These are phyloP conservation scores for Gasterosteus nipponicus DNA, from an alignment of 2,113 vertebrate species.

Conservation along the genomic window DNA sequence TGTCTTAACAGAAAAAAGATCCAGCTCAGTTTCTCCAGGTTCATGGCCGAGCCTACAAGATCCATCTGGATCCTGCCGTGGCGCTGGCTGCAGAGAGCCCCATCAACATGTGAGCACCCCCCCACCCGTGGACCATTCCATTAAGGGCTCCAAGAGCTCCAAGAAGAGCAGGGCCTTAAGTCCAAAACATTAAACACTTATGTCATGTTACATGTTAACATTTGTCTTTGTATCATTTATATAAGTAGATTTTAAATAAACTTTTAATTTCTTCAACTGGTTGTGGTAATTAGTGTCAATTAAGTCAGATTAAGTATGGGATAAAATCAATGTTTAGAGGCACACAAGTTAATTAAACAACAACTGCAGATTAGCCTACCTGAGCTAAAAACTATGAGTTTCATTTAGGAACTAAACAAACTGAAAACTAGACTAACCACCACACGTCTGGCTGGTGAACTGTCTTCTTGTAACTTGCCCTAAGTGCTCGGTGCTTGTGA, in stretches of 20 bases:
- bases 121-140: not conserved
- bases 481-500: not conserved
- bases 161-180: too few relatives aligned
- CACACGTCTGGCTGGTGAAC: not conserved
- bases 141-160: not conserved
- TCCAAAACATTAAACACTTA: not conserved
- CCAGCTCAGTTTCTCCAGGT: slow-evolving; percentile 97
- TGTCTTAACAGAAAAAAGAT: slow-evolving; percentile 89
- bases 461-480: not conserved
- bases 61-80: slow-evolving; percentile 93
- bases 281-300: not conserved
- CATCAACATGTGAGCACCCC: slow-evolving; percentile 89
- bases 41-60: slow-evolving; percentile 93
- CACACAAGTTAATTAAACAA: not conserved
- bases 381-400: not conserved
- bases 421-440: not conserved
- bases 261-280: not conserved
- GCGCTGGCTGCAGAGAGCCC: slow-evolving; percentile 94
- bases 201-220: not conserved
- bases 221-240: not conserved
- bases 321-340: not conserved
- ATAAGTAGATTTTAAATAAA: not conserved
- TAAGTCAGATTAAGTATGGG: not conserved
- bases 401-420: not conserved
- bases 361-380: not conserved